Percentiles rank a stretch among this genome's conserved stretches.
Conservation (phyloP, 2,888 invertebrate genomes). For the Apantesis nais region DNA sequence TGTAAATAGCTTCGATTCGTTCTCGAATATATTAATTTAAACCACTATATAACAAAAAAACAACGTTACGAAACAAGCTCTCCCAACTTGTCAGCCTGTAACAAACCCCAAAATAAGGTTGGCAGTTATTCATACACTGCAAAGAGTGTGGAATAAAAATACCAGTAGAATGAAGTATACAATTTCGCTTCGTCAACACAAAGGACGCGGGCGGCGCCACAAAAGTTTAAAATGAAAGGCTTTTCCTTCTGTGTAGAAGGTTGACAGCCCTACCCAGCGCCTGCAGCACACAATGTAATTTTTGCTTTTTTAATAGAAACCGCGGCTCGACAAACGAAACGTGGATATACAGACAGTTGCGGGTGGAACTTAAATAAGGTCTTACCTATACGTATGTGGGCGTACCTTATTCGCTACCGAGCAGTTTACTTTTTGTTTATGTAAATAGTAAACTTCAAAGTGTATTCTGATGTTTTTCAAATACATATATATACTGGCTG, state of each 20-base stretch:
- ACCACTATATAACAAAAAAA: neutral
- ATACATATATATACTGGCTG: constrained; percentile 13
- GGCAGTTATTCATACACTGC: constrained; percentile 42
- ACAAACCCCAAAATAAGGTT: constrained; percentile 46
- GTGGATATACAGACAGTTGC: constrained; percentile 50
- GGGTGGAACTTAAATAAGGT: constrained; percentile 47
- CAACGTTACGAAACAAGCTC: constrained; percentile 18
- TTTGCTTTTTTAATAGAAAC: constrained; percentile 61
- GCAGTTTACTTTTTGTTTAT: constrained; percentile 34
- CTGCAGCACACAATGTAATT: constrained; percentile 59
- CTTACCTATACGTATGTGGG: constrained; percentile 34
- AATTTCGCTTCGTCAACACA: constrained; percentile 58
- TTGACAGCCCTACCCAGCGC: constrained; percentile 56
- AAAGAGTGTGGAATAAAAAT: constrained; percentile 46
- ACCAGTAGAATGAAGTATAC: constrained; percentile 54
- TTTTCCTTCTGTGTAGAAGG: constrained; percentile 48
- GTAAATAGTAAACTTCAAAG: constrained; percentile 32
- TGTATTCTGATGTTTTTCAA: constrained; percentile 31
- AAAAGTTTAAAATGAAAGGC: constrained; percentile 57
- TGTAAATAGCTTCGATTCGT: no score
- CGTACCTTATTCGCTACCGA: constrained; percentile 47
- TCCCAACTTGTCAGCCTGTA: constrained; percentile 38
- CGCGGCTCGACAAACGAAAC: constrained; percentile 53
- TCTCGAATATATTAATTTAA: no score
- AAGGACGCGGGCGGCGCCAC: constrained; percentile 52